Percentiles rank a stretch among this genome's conserved stretches.
phyloP scores from a whole-genome alignment of 1,140 invertebrate species.

The Lithobius niger region DNA sequence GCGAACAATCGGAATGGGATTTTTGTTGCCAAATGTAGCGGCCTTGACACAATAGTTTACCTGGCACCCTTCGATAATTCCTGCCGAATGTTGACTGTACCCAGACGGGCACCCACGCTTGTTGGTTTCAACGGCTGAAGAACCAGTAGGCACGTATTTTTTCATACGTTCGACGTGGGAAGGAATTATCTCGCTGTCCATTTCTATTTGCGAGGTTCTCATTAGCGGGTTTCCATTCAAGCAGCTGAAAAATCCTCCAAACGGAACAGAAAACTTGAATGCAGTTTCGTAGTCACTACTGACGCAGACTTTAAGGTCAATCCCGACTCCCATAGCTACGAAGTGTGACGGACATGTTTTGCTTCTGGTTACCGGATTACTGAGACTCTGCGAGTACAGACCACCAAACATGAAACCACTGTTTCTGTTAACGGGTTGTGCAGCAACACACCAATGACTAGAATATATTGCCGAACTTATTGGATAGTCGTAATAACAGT shows the following conservation, averaged over 20 bases:
- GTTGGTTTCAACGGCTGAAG: background rate
- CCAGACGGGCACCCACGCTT: background rate
- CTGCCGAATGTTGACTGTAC: background rate
- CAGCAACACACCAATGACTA: background rate
- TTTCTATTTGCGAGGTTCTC: too few relatives aligned
- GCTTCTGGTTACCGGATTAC: background rate
- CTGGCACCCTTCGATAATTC: background rate
- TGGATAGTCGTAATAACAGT: background rate
- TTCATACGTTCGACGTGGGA: too few relatives aligned
- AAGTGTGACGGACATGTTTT: background rate
- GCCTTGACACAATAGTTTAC: background rate
- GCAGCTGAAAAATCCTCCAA: constrained; percentile 2
- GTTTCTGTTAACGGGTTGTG: background rate
- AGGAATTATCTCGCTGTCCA: too few relatives aligned
- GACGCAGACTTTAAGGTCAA: background rate
- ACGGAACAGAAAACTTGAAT: background rate
- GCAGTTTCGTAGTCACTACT: background rate
- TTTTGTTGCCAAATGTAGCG: too few relatives aligned
- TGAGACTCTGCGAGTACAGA: background rate
- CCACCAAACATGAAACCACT: background rate
- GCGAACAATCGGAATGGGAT: background rate
- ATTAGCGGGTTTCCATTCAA: background rate
- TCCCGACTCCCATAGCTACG: background rate
- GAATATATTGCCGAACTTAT: background rate
- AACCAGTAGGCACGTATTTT: too few relatives aligned